Base-by-base conservation (phyloP, 2,888 invertebrate species). In the Orchesellides sinensis region DNA sequence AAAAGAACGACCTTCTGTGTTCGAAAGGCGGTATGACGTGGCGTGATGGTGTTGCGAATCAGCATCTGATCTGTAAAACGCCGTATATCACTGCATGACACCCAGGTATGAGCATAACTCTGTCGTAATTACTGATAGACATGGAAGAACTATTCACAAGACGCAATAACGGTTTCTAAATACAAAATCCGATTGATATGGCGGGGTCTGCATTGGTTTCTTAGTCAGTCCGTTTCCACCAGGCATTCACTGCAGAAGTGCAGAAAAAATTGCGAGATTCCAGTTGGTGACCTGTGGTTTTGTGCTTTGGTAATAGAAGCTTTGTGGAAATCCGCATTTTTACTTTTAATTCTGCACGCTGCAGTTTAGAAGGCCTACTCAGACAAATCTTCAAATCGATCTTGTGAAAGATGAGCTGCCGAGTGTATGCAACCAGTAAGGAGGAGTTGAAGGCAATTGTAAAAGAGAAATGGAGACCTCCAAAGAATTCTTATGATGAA, bases 401-500 rank as follows among this genome's bases (percentile, higher is more conserved):
- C 19, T 49, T 19, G 19, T 40, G 8, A 5, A 73, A 72, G 54
- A 83, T 83, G 77, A 66, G 66, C 56, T 77, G 77, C 49, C 25
- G 83, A 59, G 52, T 56, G n/a, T 70, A 35, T 47, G 82, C 69
- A 0, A 77, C 83, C 0, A 78, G 75, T 0, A 72, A 65, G 21
- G 77, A 83, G 19, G 83, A 85, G 45, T 35, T 88, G 17, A 74
- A 85, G 66, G 82, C 83, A 32, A 88, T 88, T 77, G 84, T 85
- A 0, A 77, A 79, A 0, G 85, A 89, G 56, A 89, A 89, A 14
- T 89, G 89, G 74, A 86, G 89, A 83, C 82, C 90, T 27, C 91
- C 91, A 0, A 88, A 88, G 19, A 89, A 89, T 56, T 89, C 90
- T 10, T 90, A 89, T 87, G 90, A 91, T 88, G 91, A 92, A 88